phyloP scores from a whole-genome alignment of 2,888 invertebrate genomes.

The Drosophila atripex region DNA sequence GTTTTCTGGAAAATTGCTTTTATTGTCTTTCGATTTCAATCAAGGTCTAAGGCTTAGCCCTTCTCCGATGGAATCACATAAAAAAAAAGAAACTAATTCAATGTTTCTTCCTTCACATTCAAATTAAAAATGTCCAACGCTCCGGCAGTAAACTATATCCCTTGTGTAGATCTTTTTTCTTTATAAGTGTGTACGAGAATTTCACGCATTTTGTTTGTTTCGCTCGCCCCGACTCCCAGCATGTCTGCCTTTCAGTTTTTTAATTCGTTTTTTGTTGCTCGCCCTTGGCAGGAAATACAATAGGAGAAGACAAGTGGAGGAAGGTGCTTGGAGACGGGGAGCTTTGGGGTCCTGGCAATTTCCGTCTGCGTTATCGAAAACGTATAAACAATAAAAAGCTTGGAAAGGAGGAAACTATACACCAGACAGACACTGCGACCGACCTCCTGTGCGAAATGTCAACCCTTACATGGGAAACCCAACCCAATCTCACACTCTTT shows the following conservation, averaged over 20 bases:
- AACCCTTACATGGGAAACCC: conserved; percentile 34
- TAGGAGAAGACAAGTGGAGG: conserved; percentile 25
- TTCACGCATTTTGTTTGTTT: conserved; percentile 47
- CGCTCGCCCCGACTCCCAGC: conserved; percentile 18
- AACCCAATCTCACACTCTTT: conserved; percentile 5
- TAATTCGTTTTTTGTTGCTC: conserved; percentile 61
- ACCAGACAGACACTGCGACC: conserved; percentile 26
- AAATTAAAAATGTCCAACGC: conserved; percentile 37
- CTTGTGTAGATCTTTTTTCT: conserved; percentile 26
- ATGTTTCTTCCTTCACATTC: conserved; percentile 35
- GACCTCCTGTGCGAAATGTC: conserved; percentile 13
- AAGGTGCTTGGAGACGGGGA: conserved; percentile 39
- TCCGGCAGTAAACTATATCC: conserved; percentile 34
- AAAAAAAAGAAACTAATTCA: conserved; percentile 39
- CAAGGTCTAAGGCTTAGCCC: conserved; percentile 20
- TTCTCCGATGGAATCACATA: conserved; percentile 1
- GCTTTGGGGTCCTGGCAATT: conserved; percentile 65
- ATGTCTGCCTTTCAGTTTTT: conserved; percentile 49
- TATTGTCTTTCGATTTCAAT: conserved; percentile 30
- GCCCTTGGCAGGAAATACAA: conserved; percentile 58
- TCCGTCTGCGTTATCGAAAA: conserved; percentile 78
- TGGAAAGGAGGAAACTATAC: conserved; percentile 33
- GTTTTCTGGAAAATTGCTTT: conserved; percentile 8
- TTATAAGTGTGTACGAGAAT: conserved; percentile 20
- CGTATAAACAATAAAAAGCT: conserved; percentile 76